A percentile compares a stretch with the other conserved stretches of the same genome.
phyloP scores from a whole-genome alignment of 2,888 invertebrate genomes.

The Lasioglossum calceatum region DNA sequence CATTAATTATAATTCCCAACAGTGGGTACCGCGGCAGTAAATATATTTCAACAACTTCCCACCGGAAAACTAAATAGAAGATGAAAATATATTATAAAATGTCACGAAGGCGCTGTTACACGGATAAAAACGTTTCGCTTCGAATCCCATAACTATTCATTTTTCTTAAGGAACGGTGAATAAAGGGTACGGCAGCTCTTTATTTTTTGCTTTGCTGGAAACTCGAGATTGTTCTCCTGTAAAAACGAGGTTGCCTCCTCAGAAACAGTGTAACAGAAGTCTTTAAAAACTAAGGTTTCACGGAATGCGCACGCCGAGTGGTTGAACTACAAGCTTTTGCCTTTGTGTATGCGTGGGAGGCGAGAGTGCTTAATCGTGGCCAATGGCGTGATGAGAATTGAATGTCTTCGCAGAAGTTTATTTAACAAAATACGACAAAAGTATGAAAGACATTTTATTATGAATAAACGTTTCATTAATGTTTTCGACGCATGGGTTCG shows the following conservation, averaged over 20 bases:
- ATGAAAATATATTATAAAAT: not conserved
- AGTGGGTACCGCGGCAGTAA: not conserved
- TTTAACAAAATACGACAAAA: too few species aligned
- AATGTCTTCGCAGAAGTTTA: not conserved
- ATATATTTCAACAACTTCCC: not conserved
- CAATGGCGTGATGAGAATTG: not conserved
- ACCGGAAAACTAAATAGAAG: too few species aligned
- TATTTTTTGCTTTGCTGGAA: not conserved
- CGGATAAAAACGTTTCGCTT: not conserved
- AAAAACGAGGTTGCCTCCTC: too few species aligned
- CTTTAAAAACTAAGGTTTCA: constrained; percentile 5
- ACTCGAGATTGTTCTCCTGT: not conserved
- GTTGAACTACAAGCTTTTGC: not conserved
- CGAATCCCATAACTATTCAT: not conserved
- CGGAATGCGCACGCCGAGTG: constrained; percentile 1
- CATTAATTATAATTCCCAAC: not conserved
- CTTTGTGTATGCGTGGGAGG: not conserved
- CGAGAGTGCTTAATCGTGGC: not conserved
- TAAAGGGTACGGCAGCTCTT: not conserved
- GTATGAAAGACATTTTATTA: too few species aligned
- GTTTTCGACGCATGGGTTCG: too few species aligned
- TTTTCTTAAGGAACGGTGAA: not conserved
- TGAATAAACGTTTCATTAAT: too few species aligned
- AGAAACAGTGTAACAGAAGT: not conserved
- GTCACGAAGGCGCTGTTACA: not conserved